Percentiles rank a stretch among this genome's conserved stretches.
Evolutionary conservation across 2,888 invertebrate genomes (phyloP).

Genomic region (Odontothrips loti): DNA sequence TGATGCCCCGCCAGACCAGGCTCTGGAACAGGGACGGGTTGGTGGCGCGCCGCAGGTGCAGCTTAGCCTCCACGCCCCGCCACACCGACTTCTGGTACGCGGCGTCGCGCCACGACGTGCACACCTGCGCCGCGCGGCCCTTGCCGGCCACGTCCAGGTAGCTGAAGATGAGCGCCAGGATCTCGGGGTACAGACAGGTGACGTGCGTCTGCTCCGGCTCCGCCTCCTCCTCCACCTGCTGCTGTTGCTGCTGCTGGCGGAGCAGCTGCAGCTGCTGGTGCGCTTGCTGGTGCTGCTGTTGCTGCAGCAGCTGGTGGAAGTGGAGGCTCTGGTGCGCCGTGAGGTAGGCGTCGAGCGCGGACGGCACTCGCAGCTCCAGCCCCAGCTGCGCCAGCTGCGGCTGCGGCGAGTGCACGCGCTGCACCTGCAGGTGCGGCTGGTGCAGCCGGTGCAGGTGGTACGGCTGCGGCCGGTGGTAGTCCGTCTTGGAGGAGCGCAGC

Average conservation of each 20-base stretch:
- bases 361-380: slow-evolving; percentile 44
- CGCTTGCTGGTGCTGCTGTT: slow-evolving; percentile 4
- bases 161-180: slow-evolving; percentile 86
- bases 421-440: slow-evolving; percentile 46
- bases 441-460: slow-evolving; percentile 51
- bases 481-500: neutral
- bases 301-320: neutral
- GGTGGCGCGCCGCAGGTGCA: slow-evolving; percentile 72
- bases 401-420: slow-evolving; percentile 45
- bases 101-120: slow-evolving; percentile 84
- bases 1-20: slow-evolving; percentile 80
- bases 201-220: slow-evolving; percentile 66
- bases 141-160: slow-evolving; percentile 83
- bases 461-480: slow-evolving; percentile 31
- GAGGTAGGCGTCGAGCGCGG: slow-evolving; percentile 42
- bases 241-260: neutral
- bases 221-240: slow-evolving; percentile 21
- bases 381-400: slow-evolving; percentile 40
- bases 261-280: slow-evolving; percentile 22
- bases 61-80: slow-evolving; percentile 87
- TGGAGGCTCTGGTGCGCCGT: neutral
- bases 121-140: slow-evolving; percentile 86
- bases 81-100: slow-evolving; percentile 89
- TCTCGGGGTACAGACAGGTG: slow-evolving; percentile 85
- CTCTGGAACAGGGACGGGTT: slow-evolving; percentile 81